These are phyloP conservation scores for Procambarus virginalis DNA, from an alignment of 1,140 invertebrate genomes.

Conservation along the genomic window DNA sequence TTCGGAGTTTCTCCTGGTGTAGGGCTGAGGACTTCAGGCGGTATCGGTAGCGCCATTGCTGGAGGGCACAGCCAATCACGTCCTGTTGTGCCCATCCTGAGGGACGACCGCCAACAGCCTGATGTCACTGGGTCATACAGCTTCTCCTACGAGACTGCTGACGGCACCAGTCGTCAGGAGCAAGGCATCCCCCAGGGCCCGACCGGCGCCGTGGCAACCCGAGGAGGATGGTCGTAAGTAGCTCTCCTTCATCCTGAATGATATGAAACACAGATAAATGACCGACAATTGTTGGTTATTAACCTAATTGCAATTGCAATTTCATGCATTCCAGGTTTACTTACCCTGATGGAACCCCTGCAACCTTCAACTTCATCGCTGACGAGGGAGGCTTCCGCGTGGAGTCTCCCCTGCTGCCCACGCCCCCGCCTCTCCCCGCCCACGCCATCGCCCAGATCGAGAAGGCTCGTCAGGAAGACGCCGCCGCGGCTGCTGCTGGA, in stretches of 20 bases:
- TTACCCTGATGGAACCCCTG: slow-evolving; percentile 21
- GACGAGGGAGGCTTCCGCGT: slow-evolving; percentile 34
- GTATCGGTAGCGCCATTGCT: neutral
- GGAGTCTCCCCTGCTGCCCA: slow-evolving; percentile 28
- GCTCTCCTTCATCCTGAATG: too few species aligned
- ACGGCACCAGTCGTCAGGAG: slow-evolving; percentile 30
- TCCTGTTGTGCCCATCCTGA: slow-evolving; percentile 24
- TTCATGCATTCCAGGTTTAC: slow-evolving; percentile 16
- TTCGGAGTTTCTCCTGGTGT: too few species aligned
- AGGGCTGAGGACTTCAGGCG: too few species aligned
- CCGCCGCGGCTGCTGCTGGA: neutral
- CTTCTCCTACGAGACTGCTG: slow-evolving; percentile 44
- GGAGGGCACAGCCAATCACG: neutral
- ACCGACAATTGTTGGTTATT: neutral
- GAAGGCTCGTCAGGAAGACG: slow-evolving; percentile 27
- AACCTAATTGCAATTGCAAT: neutral
- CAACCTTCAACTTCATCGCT: slow-evolving; percentile 37
- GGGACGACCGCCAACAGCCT: slow-evolving; percentile 35
- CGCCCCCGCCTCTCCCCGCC: slow-evolving; percentile 17
- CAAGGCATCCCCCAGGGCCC: slow-evolving; percentile 17
- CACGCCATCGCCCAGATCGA: slow-evolving; percentile 36
- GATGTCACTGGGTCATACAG: slow-evolving; percentile 29
- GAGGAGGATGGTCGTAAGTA: slow-evolving; percentile 42
- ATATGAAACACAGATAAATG: too few species aligned
- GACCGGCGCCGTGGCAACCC: neutral